Conservation (phyloP, 2,797 vertebrate species). For the Presbytis comata region DNA sequence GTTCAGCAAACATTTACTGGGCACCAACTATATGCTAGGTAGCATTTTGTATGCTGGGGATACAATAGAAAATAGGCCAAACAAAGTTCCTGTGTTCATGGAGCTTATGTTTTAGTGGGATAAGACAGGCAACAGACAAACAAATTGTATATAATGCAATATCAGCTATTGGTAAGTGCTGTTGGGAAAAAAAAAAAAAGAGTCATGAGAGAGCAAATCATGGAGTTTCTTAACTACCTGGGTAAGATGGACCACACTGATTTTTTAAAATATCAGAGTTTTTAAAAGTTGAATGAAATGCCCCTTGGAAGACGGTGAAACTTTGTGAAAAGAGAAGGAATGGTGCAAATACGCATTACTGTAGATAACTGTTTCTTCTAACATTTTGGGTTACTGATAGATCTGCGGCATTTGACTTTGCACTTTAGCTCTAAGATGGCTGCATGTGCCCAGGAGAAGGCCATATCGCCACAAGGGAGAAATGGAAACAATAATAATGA, state of each 20-base stretch:
- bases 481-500: conserved; percentile 42
- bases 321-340: not conserved
- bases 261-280: not conserved
- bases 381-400: not conserved
- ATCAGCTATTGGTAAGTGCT: not conserved
- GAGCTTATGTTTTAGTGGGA: not conserved
- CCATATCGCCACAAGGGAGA: not conserved
- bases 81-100: not conserved
- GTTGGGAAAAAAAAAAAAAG: not conserved
- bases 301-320: not conserved
- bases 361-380: not conserved
- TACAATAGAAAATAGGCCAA: not conserved
- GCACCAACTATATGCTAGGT: not conserved
- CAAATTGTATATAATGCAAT: not conserved
- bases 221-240: not conserved
- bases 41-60: not conserved
- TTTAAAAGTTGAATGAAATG: not conserved
- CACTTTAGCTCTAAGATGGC: not conserved
- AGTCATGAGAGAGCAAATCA: not conserved
- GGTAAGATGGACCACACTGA: not conserved
- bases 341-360: not conserved
- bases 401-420: not conserved
- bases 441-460: conserved; percentile 5
- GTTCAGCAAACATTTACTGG: not conserved
- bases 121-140: not conserved